phyloP scores from a whole-genome alignment of 2,888 invertebrate genomes.

The Callosobruchus maculatus region DNA sequence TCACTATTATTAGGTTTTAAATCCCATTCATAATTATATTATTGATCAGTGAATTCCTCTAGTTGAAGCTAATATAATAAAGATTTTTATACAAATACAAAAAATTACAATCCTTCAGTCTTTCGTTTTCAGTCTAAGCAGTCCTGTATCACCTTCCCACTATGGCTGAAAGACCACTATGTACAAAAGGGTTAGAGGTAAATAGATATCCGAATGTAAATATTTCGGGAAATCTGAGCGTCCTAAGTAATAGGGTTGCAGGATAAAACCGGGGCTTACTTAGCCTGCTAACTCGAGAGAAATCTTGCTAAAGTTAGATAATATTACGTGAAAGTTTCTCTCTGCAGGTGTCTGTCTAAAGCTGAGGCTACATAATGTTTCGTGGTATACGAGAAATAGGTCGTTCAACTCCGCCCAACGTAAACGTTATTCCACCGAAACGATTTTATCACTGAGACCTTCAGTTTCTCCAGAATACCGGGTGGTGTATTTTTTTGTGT shows the following conservation, averaged over 20 bases:
- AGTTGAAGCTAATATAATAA: no score
- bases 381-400: background rate
- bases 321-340: background rate
- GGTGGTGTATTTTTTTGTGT: no score
- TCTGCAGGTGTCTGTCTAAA: background rate
- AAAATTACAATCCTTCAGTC: no score
- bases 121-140: no score
- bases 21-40: no score
- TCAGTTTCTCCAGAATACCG: background rate
- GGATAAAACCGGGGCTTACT: background rate
- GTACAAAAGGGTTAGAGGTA: no score
- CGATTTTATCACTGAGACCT: background rate
- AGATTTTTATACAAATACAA: no score
- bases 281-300: background rate
- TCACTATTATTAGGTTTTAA: no score
- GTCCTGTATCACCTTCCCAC: no score
- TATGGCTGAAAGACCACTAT: background rate
- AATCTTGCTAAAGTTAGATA: background rate
- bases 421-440: background rate
- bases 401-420: background rate
- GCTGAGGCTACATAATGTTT: background rate
- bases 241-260: background rate
- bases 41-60: no score
- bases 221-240: background rate
- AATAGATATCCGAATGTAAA: background rate